phyloP scores from a whole-genome alignment of 2,797 vertebrate genomes.

The Siniperca obscura region DNA sequence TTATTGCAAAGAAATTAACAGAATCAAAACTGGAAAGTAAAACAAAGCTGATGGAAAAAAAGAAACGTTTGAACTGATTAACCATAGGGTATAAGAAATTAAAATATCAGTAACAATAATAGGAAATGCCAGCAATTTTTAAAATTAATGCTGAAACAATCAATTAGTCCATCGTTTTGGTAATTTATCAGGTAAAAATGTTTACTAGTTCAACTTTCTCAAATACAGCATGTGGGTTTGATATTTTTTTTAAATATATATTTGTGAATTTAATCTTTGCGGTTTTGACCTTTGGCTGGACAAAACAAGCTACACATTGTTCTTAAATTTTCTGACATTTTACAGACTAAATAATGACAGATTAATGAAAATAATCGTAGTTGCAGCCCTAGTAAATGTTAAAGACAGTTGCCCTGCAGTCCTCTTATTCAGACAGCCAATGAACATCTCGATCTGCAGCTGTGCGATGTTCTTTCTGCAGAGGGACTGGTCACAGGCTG shows the following conservation, averaged over 20 bases:
- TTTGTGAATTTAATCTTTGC: not conserved
- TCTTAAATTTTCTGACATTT: not conserved
- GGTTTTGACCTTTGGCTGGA: not conserved
- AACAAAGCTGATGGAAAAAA: slow-evolving; percentile 27
- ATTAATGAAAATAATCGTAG: not conserved
- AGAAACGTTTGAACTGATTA: not conserved
- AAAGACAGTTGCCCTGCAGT: not conserved
- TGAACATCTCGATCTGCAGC: not conserved
- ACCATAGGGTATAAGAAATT: not conserved
- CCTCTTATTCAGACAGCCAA: not conserved
- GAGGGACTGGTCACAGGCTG: not conserved
- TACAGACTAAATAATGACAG: not conserved
- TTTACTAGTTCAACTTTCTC: not conserved
- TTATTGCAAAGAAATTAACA: slow-evolving; percentile 40
- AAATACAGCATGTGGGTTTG: not conserved
- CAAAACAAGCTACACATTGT: not conserved
- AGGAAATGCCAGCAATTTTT: not conserved
- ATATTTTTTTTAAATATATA: not conserved
- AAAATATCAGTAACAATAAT: not conserved
- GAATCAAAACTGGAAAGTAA: slow-evolving; percentile 17
- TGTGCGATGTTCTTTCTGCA: not conserved
- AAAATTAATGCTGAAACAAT: not conserved
- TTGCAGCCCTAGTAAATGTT: not conserved
- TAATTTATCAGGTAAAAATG: not conserved
- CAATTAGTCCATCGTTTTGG: not conserved